Base-by-base conservation (phyloP, 2,113 vertebrate species). In the Enhydra lutris region DNA sequence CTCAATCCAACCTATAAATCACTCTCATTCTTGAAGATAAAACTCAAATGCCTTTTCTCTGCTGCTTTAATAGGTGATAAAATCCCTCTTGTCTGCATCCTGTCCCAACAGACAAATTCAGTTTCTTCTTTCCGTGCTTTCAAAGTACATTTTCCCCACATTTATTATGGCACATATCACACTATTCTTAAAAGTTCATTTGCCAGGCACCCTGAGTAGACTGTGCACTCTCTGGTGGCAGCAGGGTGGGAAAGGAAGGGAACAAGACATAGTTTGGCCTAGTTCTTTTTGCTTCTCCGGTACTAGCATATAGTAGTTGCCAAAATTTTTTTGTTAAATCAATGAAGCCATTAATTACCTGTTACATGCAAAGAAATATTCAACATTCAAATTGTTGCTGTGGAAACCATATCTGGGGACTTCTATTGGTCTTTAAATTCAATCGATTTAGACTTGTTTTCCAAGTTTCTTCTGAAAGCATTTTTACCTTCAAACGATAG, bases 401-500 rank as follows among this genome's bases (percentile, higher is more conserved):
- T 93, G 55, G 91, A 96, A 97, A 95, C 81, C 69, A 47, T 87
- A 96, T 84, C 90, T 45, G 90, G 42, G 55, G 71, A 95, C 65
- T 97, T 95, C 73, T 71, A 52, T 39, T 94, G 52, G 94, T 91
- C 82, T 97, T 97, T 97, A 97, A 71, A 93, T 95, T 96, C 82
- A 97, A 82, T 94, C 91, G 57, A 94, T 97, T 96, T 79, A 96
- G 94, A 91, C 45, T 94, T 97, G 89, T 97, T 97, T 97, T 96
- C 95, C 63, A 89, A 96, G 79, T 95, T 96, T 97, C 76, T 97
- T 94, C 34, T 86, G 78, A 96, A 98, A 97, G 57, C 57, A 91
- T 97, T 97, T 97, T 97, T 95, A 97, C 92, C 92, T 97, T 95
- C 96, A 98, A 97, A 97, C 1, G 8, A 92, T 71, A 67, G 61